A percentile compares a stretch with the other conserved stretches of the same genome.
Evolutionary conservation across 2,888 invertebrate genomes (phyloP).

Genomic region (Calliopum simillimum): DNA sequence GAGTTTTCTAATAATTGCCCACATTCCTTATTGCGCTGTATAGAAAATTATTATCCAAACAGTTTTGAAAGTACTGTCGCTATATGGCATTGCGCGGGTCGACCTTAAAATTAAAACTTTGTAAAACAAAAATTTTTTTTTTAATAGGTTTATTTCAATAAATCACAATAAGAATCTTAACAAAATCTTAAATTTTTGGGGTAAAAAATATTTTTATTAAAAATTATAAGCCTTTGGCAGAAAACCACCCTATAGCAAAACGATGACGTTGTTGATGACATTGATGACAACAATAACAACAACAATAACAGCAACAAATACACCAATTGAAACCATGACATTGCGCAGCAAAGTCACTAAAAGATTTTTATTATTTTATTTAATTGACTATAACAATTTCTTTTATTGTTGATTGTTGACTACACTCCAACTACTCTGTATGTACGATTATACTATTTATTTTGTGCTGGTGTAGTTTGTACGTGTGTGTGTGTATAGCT

Average conservation of each 20-base stretch:
- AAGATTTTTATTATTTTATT: slow-evolving; percentile 55
- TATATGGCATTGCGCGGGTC: background rate
- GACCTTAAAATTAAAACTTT: too few relatives aligned
- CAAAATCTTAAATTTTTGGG: too few relatives aligned
- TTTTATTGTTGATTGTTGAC: slow-evolving; percentile 49
- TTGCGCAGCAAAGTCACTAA: slow-evolving; percentile 32
- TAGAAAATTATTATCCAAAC: slow-evolving; percentile 7
- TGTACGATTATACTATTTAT: slow-evolving; percentile 31
- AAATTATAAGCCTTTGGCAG: too few relatives aligned
- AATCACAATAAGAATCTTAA: too few relatives aligned
- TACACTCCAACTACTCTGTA: slow-evolving; percentile 10
- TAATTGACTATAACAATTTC: slow-evolving; percentile 59
- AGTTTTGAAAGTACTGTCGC: slow-evolving; percentile 29
- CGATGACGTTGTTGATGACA: too few relatives aligned
- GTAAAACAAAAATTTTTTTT: too few relatives aligned
- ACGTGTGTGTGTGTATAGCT: background rate
- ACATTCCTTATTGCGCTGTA: slow-evolving; percentile 8
- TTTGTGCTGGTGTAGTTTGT: slow-evolving; percentile 9
- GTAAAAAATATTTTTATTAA: too few relatives aligned
- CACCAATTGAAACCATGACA: slow-evolving; percentile 36
- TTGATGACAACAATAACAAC: slow-evolving; percentile 20
- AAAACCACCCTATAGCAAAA: too few relatives aligned
- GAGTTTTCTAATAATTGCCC: slow-evolving; percentile 32
- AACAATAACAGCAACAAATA: slow-evolving; percentile 40
- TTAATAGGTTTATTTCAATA: too few relatives aligned